Percentiles rank a stretch among this genome's conserved stretches.
These are phyloP conservation scores for Percopsis omiscomaycus DNA, from an alignment of 2,797 vertebrate genomes.

Conservation along the genomic window DNA sequence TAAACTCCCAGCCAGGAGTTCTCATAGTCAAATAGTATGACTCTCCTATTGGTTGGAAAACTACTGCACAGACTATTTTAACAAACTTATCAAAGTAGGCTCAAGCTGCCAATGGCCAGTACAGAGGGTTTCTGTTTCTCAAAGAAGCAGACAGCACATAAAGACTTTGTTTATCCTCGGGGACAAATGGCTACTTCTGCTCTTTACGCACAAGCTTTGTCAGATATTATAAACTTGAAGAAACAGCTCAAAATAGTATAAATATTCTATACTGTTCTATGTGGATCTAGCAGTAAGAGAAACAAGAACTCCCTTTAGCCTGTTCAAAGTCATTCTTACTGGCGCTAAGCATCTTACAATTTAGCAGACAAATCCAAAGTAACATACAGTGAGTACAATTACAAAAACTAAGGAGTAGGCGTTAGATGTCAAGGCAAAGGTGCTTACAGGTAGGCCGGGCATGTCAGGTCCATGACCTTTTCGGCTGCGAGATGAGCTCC, in stretches of 20 bases:
- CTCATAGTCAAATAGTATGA: constrained; percentile 41
- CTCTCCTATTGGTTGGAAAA: background rate
- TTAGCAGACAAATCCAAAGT: too few species aligned
- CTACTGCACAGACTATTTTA: constrained; percentile 22
- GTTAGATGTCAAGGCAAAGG: too few species aligned
- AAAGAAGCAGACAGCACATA: constrained; percentile 44
- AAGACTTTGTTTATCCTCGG: constrained; percentile 14
- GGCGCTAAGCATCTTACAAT: constrained; percentile 18
- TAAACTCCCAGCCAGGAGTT: constrained; percentile 25
- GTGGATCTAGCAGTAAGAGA: too few species aligned
- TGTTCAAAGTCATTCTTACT: too few species aligned
- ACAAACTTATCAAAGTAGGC: constrained; percentile 47
- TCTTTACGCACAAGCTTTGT: background rate
- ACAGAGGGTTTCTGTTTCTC: constrained; percentile 22
- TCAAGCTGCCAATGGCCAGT: constrained; percentile 18
- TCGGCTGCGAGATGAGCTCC: too few species aligned
- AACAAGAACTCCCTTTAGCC: too few species aligned
- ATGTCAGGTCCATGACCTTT: too few species aligned
- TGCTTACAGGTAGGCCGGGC: too few species aligned
- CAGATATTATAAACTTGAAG: background rate
- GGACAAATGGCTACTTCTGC: background rate
- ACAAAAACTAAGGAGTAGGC: constrained; percentile 25
- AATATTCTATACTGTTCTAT: too few species aligned
- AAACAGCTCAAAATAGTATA: too few species aligned
- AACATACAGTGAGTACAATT: constrained; percentile 23